phyloP scores from a whole-genome alignment of 2,888 invertebrate genomes.

The Ceraclea dissimilis region DNA sequence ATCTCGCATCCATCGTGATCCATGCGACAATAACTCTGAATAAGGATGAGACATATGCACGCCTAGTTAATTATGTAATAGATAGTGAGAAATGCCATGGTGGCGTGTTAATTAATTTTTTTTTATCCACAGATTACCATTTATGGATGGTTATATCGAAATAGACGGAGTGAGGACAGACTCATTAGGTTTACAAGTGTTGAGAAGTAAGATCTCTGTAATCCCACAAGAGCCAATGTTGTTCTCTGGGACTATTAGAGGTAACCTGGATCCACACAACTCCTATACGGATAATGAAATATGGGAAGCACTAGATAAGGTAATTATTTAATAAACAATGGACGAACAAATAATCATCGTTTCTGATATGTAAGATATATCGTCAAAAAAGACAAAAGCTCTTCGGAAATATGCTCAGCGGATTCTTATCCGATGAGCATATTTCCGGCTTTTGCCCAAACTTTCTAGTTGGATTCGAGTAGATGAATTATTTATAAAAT shows the following conservation, averaged over 20 bases:
- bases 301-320: constrained; percentile 70
- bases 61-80: too few relatives aligned
- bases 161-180: constrained; percentile 62
- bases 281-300: constrained; percentile 64
- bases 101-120: too few relatives aligned
- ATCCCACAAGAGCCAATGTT: constrained; percentile 73
- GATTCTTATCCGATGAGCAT: not conserved
- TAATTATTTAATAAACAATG: too few relatives aligned
- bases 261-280: constrained; percentile 72
- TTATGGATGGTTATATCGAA: constrained; percentile 55
- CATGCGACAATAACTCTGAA: too few relatives aligned
- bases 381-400: not conserved
- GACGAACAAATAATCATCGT: too few relatives aligned
- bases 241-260: constrained; percentile 77
- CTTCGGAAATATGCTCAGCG: too few relatives aligned
- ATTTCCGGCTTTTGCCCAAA: not conserved
- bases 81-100: too few relatives aligned
- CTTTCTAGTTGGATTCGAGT: too few relatives aligned
- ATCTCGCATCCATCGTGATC: too few relatives aligned
- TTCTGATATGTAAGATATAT: not conserved
- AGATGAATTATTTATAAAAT: too few relatives aligned
- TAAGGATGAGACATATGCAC: too few relatives aligned
- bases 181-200: constrained; percentile 50
- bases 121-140: constrained; percentile 60
- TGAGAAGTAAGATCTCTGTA: constrained; percentile 55